Conservation (phyloP, 2,797 vertebrate species). For the Microcaecilia unicolor region DNA sequence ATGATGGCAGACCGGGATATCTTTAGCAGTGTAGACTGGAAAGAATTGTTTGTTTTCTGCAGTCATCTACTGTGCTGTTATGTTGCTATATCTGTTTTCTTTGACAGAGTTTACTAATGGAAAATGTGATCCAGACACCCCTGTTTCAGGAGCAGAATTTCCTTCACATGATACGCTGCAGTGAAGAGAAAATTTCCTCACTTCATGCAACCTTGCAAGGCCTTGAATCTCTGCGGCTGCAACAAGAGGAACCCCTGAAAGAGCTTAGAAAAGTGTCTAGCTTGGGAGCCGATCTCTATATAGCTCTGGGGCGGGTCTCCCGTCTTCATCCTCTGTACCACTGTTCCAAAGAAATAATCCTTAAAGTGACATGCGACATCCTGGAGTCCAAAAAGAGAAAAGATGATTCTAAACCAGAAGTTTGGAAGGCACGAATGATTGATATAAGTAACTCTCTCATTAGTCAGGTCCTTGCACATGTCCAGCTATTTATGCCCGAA, state of each 20-base stretch:
- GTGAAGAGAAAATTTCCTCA: slow-evolving; percentile 19
- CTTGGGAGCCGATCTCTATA: slow-evolving; percentile 47
- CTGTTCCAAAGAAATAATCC: slow-evolving; percentile 47
- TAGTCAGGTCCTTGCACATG: slow-evolving; percentile 43
- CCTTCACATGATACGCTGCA: slow-evolving; percentile 8
- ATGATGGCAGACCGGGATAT: no score
- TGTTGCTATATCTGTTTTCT: no score
- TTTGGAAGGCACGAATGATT: slow-evolving; percentile 16
- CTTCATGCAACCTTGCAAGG: slow-evolving; percentile 29
- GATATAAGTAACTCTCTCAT: slow-evolving; percentile 49
- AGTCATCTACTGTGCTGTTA: no score
- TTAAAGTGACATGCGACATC: slow-evolving; percentile 29
- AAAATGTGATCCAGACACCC: no score
- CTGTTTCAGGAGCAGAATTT: slow-evolving; percentile 20
- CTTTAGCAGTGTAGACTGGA: slow-evolving; percentile 52
- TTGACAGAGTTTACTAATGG: no score
- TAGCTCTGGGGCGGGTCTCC: slow-evolving; percentile 53
- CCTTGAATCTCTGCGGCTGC: slow-evolving; percentile 27
- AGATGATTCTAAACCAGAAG: slow-evolving; percentile 1
- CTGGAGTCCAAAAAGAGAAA: slow-evolving; percentile 24
- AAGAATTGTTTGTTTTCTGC: slow-evolving; percentile 38
- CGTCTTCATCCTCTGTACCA: slow-evolving; percentile 56
- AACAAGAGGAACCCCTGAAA: slow-evolving; percentile 25
- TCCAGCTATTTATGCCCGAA: slow-evolving; percentile 47
- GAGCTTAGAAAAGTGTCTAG: slow-evolving; percentile 24